phyloP scores from a whole-genome alignment of 2,888 invertebrate genomes.

The Epistrophella euchroma region DNA sequence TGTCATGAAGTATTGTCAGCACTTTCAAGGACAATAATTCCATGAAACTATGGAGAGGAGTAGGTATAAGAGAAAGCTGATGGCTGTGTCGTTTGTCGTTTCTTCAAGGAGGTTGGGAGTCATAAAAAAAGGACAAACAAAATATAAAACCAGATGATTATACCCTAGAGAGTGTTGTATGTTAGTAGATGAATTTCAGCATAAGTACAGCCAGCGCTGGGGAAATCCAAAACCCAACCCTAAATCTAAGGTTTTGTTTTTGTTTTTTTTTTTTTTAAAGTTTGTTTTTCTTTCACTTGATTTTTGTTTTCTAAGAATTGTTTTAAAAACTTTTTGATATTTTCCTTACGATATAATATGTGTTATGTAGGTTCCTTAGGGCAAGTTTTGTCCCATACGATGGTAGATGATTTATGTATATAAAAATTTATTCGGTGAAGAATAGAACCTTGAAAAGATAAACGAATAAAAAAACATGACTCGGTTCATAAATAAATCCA shows the following conservation, averaged over 20 bases:
- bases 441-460: not conserved
- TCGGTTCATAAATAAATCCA: not conserved
- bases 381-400: not conserved
- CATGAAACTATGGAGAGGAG: constrained; percentile 39
- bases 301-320: constrained; percentile 3
- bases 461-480: not conserved
- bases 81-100: constrained; percentile 22
- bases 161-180: constrained; percentile 43
- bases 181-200: not conserved
- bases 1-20: constrained; percentile 64
- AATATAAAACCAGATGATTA: constrained; percentile 49
- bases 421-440: not conserved
- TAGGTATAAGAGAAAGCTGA: constrained; percentile 10
- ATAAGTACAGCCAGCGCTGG: not conserved
- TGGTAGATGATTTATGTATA: constrained; percentile 1
- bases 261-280: constrained; percentile 21
- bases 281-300: constrained; percentile 4
- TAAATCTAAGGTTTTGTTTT: not conserved
- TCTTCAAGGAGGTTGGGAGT: constrained; percentile 14
- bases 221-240: not conserved
- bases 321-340: constrained; percentile 32
- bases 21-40: constrained; percentile 72
- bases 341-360: not conserved
- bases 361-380: not conserved
- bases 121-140: constrained; percentile 40